Percentiles rank a stretch among this genome's conserved stretches.
Evolutionary conservation across 2,888 invertebrate genomes (phyloP).

Genomic region (Prenolepis imparis): DNA sequence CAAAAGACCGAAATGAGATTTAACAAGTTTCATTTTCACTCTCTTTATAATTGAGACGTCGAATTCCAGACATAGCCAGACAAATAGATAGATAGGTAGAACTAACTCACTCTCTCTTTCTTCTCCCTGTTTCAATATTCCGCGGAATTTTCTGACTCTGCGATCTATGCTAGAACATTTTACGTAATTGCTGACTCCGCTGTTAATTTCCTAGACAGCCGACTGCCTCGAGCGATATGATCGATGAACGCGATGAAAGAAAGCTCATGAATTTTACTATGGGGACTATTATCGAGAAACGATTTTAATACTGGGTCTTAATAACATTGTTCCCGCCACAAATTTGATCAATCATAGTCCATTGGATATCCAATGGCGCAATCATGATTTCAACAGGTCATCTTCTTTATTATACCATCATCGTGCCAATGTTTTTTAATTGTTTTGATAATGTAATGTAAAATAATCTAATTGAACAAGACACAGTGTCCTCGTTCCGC

Average conservation of each 20-base stretch:
- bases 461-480: background rate
- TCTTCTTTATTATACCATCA: background rate
- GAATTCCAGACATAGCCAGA: background rate
- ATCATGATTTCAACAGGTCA: background rate
- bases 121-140: conserved; percentile 33
- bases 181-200: conserved; percentile 20
- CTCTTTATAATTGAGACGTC: conserved; percentile 27
- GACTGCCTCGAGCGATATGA: conserved; percentile 31
- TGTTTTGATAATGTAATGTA: background rate
- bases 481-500: background rate
- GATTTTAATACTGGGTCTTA: conserved; percentile 34
- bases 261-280: conserved; percentile 31
- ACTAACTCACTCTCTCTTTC: no score
- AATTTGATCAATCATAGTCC: conserved; percentile 27
- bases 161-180: conserved; percentile 8
- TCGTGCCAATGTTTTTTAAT: background rate
- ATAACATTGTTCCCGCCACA: conserved; percentile 17
- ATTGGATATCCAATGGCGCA: background rate
- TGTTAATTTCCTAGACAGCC: conserved; percentile 48
- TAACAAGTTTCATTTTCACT: background rate
- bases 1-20: conserved; percentile 6
- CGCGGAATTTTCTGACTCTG: conserved; percentile 20
- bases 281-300: conserved; percentile 40
- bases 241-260: conserved; percentile 47
- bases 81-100: background rate